These are phyloP conservation scores for Anguilla marmorata DNA, from an alignment of 2,797 vertebrate genomes.

Conservation along the genomic window DNA sequence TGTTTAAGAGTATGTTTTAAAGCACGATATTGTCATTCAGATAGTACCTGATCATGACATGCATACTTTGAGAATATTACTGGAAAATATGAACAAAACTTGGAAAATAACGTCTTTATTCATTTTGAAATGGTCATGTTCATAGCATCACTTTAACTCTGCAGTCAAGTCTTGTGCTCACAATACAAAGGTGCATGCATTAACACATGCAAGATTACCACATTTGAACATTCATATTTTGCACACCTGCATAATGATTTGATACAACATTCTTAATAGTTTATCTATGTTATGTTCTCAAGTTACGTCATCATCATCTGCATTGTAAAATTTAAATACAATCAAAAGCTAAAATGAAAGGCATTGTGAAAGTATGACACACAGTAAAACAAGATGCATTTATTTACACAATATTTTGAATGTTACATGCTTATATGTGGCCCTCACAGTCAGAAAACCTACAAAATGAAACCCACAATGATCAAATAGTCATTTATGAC, in stretches of 20 bases:
- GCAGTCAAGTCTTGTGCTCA: not conserved
- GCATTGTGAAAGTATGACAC: not conserved
- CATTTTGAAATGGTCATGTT: not conserved
- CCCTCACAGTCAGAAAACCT: not conserved
- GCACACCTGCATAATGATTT: not conserved
- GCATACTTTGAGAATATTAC: not conserved
- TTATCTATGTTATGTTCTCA: not conserved
- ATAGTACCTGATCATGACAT: not conserved
- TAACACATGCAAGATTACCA: not conserved
- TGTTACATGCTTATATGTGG: not conserved
- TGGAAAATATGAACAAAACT: not conserved
- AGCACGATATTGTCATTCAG: not conserved
- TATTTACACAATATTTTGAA: not conserved
- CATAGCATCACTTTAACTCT: not conserved
- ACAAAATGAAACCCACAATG: not conserved
- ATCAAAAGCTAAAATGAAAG: not conserved
- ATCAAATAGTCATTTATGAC: not conserved
- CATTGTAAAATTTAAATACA: not conserved
- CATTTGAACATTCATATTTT: not conserved
- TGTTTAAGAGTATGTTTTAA: not conserved
- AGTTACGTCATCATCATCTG: not conserved
- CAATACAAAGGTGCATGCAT: not conserved
- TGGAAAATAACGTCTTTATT: conserved; percentile 12
- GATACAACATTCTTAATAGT: not conserved
- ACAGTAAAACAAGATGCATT: not conserved